Evolutionary conservation across 92 coral and sea anemone species (phyloP).

Genomic region (Muricea muricata): DNA sequence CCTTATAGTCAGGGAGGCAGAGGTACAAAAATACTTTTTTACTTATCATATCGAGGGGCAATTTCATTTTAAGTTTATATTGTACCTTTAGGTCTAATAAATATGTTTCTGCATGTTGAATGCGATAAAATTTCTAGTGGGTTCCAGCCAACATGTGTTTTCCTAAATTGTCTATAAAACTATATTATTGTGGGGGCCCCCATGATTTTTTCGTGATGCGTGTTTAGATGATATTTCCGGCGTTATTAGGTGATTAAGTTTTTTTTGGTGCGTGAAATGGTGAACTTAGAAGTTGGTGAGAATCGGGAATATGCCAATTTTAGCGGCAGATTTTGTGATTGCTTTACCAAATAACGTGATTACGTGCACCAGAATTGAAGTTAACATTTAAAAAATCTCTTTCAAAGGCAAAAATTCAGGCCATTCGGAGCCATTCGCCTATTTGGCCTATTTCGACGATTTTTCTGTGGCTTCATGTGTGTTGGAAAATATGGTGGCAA

Average conservation of each 20-base stretch:
- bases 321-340: conserved; percentile 6
- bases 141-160: too few relatives aligned
- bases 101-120: too few relatives aligned
- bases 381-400: not conserved
- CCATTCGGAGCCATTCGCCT: not conserved
- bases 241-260: conserved; percentile 6
- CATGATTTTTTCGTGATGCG: conserved; percentile 21
- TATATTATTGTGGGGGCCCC: conserved; percentile 1
- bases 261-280: conserved; percentile 28
- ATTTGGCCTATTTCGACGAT: not conserved
- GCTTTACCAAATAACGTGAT: not conserved
- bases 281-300: conserved; percentile 18
- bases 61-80: too few relatives aligned
- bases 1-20: too few relatives aligned
- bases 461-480: not conserved
- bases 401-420: not conserved
- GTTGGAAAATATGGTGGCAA: not conserved
- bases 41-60: too few relatives aligned
- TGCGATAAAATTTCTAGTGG: too few relatives aligned
- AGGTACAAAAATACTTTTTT: too few relatives aligned
- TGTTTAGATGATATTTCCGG: not conserved
- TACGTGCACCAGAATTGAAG: not conserved
- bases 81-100: too few relatives aligned
- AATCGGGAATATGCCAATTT: not conserved
- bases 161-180: too few relatives aligned